Conservation (phyloP, 2,113 vertebrate genomes). For the Nothoprocta perdicaria region DNA sequence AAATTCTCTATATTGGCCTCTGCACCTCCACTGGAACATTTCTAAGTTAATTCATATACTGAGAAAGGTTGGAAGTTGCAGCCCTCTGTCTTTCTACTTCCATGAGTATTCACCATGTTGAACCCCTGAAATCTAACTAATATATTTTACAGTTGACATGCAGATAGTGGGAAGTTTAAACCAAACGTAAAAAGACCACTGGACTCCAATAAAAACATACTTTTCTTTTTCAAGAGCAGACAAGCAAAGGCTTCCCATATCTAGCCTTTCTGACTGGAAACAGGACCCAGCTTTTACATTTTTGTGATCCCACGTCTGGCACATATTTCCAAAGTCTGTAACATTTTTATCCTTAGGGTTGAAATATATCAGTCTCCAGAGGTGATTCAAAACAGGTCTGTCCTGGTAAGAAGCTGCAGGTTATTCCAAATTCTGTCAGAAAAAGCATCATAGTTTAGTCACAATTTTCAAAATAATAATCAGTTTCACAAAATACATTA, state of each 20-base stretch:
- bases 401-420: slow-evolving; percentile 56
- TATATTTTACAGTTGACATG: slow-evolving; percentile 48
- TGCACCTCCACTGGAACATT: not conserved
- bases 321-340: slow-evolving; percentile 51
- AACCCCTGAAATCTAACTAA: slow-evolving; percentile 31
- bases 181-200: slow-evolving; percentile 50
- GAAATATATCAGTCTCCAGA: slow-evolving; percentile 70
- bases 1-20: not conserved
- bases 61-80: not conserved
- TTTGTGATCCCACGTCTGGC: slow-evolving; percentile 68
- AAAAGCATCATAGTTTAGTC: slow-evolving; percentile 31
- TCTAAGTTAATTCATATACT: not conserved
- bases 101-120: not conserved
- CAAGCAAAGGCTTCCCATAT: slow-evolving; percentile 59
- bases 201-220: slow-evolving; percentile 66
- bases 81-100: not conserved
- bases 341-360: slow-evolving; percentile 58
- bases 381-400: slow-evolving; percentile 67
- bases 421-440: slow-evolving; percentile 54
- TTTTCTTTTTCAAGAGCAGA: slow-evolving; percentile 48
- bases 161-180: slow-evolving; percentile 59
- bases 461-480: slow-evolving; percentile 51
- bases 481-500: slow-evolving; percentile 13
- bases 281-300: slow-evolving; percentile 69
- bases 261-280: slow-evolving; percentile 66